phyloP scores from a whole-genome alignment of 2,797 vertebrate genomes.

The Eulemur coronatus region DNA sequence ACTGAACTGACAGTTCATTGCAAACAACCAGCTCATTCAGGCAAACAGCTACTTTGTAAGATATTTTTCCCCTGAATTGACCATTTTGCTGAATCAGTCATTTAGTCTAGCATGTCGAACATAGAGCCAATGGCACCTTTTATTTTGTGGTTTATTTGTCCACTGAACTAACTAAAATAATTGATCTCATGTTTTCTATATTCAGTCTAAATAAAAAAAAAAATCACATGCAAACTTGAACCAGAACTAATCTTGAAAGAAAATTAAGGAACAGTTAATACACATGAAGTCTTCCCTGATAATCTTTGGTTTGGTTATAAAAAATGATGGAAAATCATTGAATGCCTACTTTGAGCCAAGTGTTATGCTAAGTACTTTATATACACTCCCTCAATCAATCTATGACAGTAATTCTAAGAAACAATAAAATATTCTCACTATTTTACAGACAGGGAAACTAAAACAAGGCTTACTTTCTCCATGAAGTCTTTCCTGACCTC shows the following conservation, averaged over 20 bases:
- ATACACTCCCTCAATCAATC: not conserved
- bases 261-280: not conserved
- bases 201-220: not conserved
- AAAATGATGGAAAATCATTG: not conserved
- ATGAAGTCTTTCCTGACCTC: not conserved
- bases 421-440: not conserved
- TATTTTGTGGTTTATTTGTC: not conserved
- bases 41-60: not conserved
- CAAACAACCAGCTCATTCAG: constrained; percentile 31
- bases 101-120: not conserved
- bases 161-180: constrained; percentile 36
- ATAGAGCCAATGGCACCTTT: not conserved
- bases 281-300: not conserved
- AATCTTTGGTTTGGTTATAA: not conserved
- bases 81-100: not conserved
- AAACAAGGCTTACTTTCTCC: not conserved
- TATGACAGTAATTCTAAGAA: not conserved
- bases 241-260: constrained; percentile 5
- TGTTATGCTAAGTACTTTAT: not conserved
- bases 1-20: not conserved
- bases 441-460: constrained; percentile 2
- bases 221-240: not conserved
- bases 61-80: not conserved
- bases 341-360: not conserved
- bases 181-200: not conserved